Evolutionary conservation across 2,888 invertebrate species (phyloP).

Genomic region (Nineta flava): DNA sequence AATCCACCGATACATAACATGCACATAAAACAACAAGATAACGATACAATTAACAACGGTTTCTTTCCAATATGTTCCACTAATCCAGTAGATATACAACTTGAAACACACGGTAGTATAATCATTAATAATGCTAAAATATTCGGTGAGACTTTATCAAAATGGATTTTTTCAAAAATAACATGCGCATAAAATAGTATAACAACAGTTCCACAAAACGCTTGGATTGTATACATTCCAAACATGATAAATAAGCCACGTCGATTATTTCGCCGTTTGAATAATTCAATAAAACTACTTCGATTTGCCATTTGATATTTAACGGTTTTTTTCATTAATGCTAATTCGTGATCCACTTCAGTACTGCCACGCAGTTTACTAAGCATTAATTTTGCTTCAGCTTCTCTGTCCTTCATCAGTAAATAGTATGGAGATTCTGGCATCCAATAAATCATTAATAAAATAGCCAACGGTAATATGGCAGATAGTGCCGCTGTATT

Average conservation of each 20-base stretch:
- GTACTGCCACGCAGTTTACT: not conserved
- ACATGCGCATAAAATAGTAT: not conserved
- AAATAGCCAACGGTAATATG: not conserved
- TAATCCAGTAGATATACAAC: not conserved
- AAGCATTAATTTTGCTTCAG: not conserved
- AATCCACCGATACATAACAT: not conserved
- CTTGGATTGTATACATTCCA: constrained; percentile 3
- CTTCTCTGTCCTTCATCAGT: not conserved
- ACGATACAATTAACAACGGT: not conserved
- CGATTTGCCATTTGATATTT: not conserved
- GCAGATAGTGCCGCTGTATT: not conserved
- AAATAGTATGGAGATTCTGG: constrained; percentile 2
- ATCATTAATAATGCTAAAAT: constrained; percentile 1
- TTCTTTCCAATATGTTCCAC: constrained; percentile 1
- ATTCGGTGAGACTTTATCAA: not conserved
- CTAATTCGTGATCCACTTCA: not conserved
- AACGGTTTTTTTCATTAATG: not conserved
- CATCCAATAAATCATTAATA: constrained; percentile 1
- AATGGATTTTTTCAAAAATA: not conserved
- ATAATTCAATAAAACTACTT: not conserved
- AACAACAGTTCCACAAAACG: constrained; percentile 1
- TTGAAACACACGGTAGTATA: not conserved
- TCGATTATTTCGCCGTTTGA: not conserved
- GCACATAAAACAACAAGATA: not conserved
- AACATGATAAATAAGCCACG: not conserved